phyloP scores from a whole-genome alignment of 2,797 vertebrate genomes.

The Phyllotis vaccarum region DNA sequence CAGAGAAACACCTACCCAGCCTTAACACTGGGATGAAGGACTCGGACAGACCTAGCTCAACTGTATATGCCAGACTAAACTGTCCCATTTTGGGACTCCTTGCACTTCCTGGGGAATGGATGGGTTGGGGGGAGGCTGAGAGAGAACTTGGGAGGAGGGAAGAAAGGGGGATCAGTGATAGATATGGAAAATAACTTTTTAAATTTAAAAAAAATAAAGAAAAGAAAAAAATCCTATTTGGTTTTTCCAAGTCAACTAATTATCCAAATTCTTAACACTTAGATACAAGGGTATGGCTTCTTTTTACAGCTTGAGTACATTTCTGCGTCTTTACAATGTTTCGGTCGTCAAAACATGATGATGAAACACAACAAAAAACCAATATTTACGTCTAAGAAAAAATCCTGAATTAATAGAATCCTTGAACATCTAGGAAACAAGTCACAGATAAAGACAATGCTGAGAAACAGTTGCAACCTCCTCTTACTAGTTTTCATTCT shows the following conservation, averaged over 20 bases:
- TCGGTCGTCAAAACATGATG: background rate
- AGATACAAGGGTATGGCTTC: background rate
- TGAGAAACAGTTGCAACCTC: background rate
- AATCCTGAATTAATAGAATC: background rate
- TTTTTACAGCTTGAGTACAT: background rate
- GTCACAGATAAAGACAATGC: background rate
- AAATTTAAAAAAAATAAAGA: too few species aligned
- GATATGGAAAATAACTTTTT: too few species aligned
- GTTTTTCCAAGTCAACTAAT: background rate
- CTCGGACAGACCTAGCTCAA: too few species aligned
- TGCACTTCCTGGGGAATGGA: too few species aligned
- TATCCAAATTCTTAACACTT: background rate
- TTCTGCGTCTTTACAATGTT: background rate
- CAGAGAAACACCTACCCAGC: too few species aligned
- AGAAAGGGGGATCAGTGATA: too few species aligned
- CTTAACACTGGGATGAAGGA: too few species aligned
- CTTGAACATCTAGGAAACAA: background rate
- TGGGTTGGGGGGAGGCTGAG: too few species aligned
- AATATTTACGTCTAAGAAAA: background rate
- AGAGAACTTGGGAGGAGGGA: too few species aligned
- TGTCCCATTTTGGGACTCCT: too few species aligned
- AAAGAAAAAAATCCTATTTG: background rate
- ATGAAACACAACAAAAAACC: background rate
- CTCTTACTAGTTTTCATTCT: background rate
- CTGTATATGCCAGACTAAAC: too few species aligned